phyloP scores from a whole-genome alignment of 2,888 invertebrate genomes.

The Trimorus sp. region DNA sequence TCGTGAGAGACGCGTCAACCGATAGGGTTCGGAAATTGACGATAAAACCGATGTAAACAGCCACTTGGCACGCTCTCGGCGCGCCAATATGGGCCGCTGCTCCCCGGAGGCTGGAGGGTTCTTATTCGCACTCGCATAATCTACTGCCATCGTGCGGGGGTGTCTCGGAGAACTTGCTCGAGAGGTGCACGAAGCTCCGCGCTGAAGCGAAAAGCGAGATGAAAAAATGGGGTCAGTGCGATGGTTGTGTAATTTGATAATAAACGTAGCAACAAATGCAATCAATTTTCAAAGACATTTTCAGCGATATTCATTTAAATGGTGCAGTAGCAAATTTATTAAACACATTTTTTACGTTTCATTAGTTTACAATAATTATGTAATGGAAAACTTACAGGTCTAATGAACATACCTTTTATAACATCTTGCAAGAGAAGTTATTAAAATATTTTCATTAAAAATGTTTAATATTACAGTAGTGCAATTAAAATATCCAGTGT shows the following conservation, averaged over 20 bases:
- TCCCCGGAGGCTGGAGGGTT: constrained; percentile 73
- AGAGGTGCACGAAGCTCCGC: constrained; percentile 30
- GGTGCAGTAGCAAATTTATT: too few species aligned
- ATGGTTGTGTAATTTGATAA: neutral
- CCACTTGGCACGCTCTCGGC: constrained; percentile 77
- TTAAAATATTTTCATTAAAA: too few species aligned
- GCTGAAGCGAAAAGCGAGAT: constrained; percentile 10
- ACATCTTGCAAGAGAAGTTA: too few species aligned
- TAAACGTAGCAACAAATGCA: too few species aligned
- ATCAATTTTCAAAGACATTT: too few species aligned
- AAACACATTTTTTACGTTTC: too few species aligned
- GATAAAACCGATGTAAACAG: constrained; percentile 80
- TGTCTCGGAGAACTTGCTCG: constrained; percentile 31
- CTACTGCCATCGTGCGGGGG: constrained; percentile 63
- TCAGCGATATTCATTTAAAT: too few species aligned
- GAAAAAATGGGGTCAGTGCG: constrained; percentile 11
- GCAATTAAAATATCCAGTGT: too few species aligned
- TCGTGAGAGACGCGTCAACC: constrained; percentile 65
- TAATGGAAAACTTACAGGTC: too few species aligned
- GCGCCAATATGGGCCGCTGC: constrained; percentile 68
- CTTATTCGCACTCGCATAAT: constrained; percentile 69
- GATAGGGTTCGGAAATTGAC: constrained; percentile 77
- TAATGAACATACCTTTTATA: too few species aligned
- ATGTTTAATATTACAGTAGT: too few species aligned
- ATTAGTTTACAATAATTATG: too few species aligned